Evolutionary conservation across 2,888 invertebrate species (phyloP).

Genomic region (Brenthis hecate): DNA sequence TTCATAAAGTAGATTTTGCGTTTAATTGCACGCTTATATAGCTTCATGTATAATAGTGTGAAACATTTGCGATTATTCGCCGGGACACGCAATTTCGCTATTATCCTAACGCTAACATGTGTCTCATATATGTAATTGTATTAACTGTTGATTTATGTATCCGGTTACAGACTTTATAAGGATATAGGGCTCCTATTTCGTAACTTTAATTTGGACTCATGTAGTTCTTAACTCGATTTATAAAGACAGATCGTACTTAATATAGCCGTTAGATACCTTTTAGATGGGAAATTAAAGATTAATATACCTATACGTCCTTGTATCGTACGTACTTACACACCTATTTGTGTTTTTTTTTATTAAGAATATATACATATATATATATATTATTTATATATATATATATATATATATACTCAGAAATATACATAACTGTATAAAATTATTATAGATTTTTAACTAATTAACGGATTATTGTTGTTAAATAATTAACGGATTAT

Average conservation of each 20-base stretch:
- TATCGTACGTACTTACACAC: too few relatives aligned
- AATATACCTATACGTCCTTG: too few relatives aligned
- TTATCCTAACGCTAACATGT: slow-evolving; percentile 40
- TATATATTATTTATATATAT: too few relatives aligned
- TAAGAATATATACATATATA: too few relatives aligned
- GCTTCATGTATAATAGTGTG: slow-evolving; percentile 58
- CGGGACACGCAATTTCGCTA: slow-evolving; percentile 60
- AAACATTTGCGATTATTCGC: slow-evolving; percentile 61
- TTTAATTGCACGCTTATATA: slow-evolving; percentile 64
- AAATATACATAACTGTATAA: too few relatives aligned
- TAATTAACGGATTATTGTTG: too few relatives aligned
- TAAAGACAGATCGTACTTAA: not conserved
- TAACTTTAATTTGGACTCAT: slow-evolving; percentile 28
- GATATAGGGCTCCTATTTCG: slow-evolving; percentile 31
- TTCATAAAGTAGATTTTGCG: slow-evolving; percentile 9
- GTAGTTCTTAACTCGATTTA: slow-evolving; percentile 20
- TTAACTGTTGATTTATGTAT: slow-evolving; percentile 44
- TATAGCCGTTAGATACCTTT: too few relatives aligned
- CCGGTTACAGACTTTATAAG: slow-evolving; percentile 37
- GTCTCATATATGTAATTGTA: slow-evolving; percentile 36
- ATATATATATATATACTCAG: too few relatives aligned
- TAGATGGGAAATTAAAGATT: too few relatives aligned
- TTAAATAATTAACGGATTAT: too few relatives aligned
- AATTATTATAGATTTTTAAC: too few relatives aligned
- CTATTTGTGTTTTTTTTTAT: too few relatives aligned